These are phyloP conservation scores for Ceratina calcarata DNA, from an alignment of 1,140 invertebrate genomes.

Conservation along the genomic window DNA sequence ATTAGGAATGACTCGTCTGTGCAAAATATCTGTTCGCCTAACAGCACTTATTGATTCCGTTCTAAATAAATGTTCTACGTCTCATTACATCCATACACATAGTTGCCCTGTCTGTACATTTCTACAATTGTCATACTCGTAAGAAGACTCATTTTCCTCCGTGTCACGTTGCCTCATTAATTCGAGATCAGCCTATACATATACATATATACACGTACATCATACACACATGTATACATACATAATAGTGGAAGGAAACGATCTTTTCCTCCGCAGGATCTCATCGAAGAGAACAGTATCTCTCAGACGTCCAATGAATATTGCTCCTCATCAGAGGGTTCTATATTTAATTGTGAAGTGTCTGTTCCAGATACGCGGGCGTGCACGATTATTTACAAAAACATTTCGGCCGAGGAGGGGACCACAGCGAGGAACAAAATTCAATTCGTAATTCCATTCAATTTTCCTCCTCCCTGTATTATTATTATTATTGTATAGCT, in stretches of 20 bases:
- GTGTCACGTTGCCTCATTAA: background rate
- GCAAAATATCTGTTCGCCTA: background rate
- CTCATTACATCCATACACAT: background rate
- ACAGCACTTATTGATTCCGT: background rate
- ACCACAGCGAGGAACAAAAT: background rate
- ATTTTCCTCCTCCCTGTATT: too few relatives aligned
- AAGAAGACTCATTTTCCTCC: conserved; percentile 9
- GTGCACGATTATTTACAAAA: conserved; percentile 36
- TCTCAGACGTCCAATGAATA: too few relatives aligned
- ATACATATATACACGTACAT: conserved; percentile 27
- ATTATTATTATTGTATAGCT: too few relatives aligned
- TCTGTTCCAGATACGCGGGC: background rate
- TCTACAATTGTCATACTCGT: conserved; percentile 7
- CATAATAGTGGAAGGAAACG: background rate
- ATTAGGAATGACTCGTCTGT: background rate
- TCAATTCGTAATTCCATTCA: too few relatives aligned
- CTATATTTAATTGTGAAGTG: conserved; percentile 21
- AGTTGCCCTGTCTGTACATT: conserved; percentile 21
- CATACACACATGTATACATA: conserved; percentile 9
- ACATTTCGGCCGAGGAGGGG: background rate
- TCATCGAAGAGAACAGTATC: too few relatives aligned
- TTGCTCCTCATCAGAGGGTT: background rate
- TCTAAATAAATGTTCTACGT: background rate
- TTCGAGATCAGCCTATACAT: conserved; percentile 21
- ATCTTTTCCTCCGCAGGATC: background rate